Evolutionary conservation across 2,113 vertebrate genomes (phyloP), one percentile per base, ranked within the genome.

Genomic region (Cyanoderma ruficeps): DNA sequence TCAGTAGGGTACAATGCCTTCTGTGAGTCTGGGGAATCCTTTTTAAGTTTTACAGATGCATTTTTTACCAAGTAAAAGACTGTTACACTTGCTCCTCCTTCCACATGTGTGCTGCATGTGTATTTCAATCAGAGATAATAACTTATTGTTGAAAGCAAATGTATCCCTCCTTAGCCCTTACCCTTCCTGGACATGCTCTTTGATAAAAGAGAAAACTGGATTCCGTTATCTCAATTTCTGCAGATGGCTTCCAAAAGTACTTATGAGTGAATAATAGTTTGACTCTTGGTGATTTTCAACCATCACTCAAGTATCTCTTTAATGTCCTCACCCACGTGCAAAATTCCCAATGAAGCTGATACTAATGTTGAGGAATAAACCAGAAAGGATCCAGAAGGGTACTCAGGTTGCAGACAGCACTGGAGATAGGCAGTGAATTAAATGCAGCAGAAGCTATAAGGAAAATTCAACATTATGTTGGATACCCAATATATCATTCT

Each of bases 141-240:
- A 89, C 44, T 92, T 90, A 93, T 46, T 90, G 86, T 56, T 94
- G 95, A 94, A 96, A 94, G 76, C 52, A 85, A 92, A 93, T 83
- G 27, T 80, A 84, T 93, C 74, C 47, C 31, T 96, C 83, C 72
- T 89, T 74, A 94, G 72, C 27, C 56, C 27, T 83, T 81, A 89
- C 59, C 76, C 68, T 83, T 93, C 79, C 89, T 83, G 83, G 93
- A 83, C 86, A 88, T 19, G 64, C 42, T 77, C 79, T 95, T 88
- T 81, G 83, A 83, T 90, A 95, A 47, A 78, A 74, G 68, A 86
- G 39, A 92, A 95, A 89, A 93, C 85, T 77, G 79, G 31, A 80
- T 93, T 86, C 68, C 65, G 63, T 80, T 94, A 85, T 90, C 92
- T 86, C 68, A 37, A 6, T 90, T 89, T 90, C 60, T 93, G 77